Evolutionary conservation across 2,797 vertebrate genomes (phyloP), one percentile per base, ranked within the genome.

Genomic region (Darevskia mixta): DNA sequence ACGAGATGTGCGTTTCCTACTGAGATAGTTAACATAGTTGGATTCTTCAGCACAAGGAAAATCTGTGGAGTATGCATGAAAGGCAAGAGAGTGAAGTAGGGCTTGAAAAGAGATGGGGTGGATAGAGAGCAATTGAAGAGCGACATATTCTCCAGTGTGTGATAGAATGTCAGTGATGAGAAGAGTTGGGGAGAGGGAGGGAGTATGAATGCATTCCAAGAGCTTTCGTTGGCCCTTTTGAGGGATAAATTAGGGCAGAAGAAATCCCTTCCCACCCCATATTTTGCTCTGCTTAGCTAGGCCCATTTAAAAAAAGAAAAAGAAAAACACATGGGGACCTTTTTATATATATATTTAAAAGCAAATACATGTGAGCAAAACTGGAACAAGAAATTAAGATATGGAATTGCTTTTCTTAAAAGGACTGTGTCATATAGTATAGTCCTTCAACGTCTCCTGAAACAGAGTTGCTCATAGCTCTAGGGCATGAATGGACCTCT

Each of bases 11-110:
- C 8, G 8, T 55, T 61, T 66, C 64, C 72, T 87, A 86, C 91
- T 58, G 80, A 86, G 91, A 75, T 82, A 86, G 82, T 91, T 91
- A 91, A 88, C 86, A 27, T 66, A 73, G 84, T 71, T 72, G 76
- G 84, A 85, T 84, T 82, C 87, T 85, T 88, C 78, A 78, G 81
- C 80, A 80, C 83, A 11, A 17, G 64, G 11, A 84, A 64, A 86
- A 79, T 45, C 49, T 91, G 90, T 90, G 90, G 2, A 0, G 5
- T 61, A 66, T 3, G 84, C n/a, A 73, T 64, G 29, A 89, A 79
- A 49, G 90, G 73, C 35, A 0, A 29, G 0, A 23, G 2, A 17
- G 86, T 38, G 66, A 83, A 29, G n/a, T 0, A 0, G 86, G 90
- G 83, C 49, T 93, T 76, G 86, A 82, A 15, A 82, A 85, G 79